Evolutionary conservation across 1,140 invertebrate genomes (phyloP).

Genomic region (Sipha flava): DNA sequence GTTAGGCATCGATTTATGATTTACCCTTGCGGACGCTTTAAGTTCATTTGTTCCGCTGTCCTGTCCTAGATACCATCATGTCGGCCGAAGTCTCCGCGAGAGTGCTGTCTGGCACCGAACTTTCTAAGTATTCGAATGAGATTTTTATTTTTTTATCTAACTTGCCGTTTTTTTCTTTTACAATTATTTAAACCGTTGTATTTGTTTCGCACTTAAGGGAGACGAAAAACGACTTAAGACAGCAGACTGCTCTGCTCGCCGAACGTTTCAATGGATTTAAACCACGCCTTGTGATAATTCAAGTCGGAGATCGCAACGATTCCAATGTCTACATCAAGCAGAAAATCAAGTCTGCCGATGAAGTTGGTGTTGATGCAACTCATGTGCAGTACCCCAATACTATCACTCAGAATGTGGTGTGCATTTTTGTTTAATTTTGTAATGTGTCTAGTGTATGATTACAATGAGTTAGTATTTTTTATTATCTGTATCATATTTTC

Average conservation of each 20-base stretch:
- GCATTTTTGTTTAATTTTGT: conserved; percentile 13
- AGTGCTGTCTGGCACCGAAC: conserved; percentile 54
- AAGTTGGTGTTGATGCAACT: conserved; percentile 79
- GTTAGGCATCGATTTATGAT: neutral
- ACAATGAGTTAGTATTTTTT: neutral
- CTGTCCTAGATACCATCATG: neutral
- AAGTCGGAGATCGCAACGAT: conserved; percentile 89
- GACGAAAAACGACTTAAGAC: conserved; percentile 59
- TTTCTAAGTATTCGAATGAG: conserved; percentile 53
- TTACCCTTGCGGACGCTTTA: no score
- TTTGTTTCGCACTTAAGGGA: conserved; percentile 54
- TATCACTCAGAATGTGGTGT: conserved; percentile 75
- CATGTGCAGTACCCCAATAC: conserved; percentile 74
- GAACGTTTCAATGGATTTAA: conserved; percentile 53
- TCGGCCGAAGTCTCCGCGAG: conserved; percentile 43
- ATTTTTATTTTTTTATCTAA: neutral
- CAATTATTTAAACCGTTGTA: no score
- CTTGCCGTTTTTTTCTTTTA: no score
- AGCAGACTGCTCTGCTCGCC: conserved; percentile 57
- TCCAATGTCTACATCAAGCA: conserved; percentile 99
- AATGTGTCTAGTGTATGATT: neutral
- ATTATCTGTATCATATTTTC: neutral
- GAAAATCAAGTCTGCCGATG: conserved; percentile 86
- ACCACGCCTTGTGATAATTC: conserved; percentile 73
- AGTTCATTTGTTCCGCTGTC: neutral